Percentiles rank a stretch among this genome's conserved stretches.
These are phyloP conservation scores for Xyliphius kryptos DNA, from an alignment of 2,113 vertebrate genomes.

Conservation along the genomic window DNA sequence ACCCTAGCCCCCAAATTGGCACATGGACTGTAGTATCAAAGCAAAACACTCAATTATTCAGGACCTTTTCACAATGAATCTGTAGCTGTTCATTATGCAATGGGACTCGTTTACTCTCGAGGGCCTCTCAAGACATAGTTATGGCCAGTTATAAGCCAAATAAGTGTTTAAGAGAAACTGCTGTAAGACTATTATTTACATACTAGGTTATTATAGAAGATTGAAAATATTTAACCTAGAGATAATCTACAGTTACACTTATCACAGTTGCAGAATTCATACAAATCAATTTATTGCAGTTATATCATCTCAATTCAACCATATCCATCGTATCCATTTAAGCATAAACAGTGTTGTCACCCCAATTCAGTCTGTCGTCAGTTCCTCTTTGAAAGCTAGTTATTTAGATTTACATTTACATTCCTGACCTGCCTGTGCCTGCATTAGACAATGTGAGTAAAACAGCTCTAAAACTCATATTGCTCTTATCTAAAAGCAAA, in stretches of 20 bases:
- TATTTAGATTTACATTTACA: too few species aligned
- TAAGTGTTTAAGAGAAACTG: background rate
- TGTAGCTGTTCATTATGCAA: constrained; percentile 1
- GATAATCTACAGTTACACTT: too few species aligned
- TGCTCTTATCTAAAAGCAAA: constrained; percentile 29
- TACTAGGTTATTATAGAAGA: too few species aligned
- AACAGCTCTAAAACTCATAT: constrained; percentile 11
- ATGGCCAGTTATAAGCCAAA: background rate
- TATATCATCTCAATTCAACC: too few species aligned
- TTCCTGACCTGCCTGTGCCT: background rate
- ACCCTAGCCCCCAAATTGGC: constrained; percentile 28
- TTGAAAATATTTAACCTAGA: too few species aligned
- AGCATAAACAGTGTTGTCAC: too few species aligned
- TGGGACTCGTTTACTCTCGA: constrained; percentile 17
- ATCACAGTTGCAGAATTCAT: too few species aligned
- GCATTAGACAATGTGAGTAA: background rate
- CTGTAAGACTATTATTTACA: background rate
- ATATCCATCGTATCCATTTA: too few species aligned
- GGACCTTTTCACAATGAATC: constrained; percentile 24
- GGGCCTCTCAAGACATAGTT: background rate
- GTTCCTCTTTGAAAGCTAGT: too few species aligned
- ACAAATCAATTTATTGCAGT: too few species aligned
- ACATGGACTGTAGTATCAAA: constrained; percentile 33
- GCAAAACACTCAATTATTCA: constrained; percentile 34
- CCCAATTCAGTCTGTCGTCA: too few species aligned